phyloP scores from a whole-genome alignment of 2,888 invertebrate genomes.

The Baronia brevicornis region DNA sequence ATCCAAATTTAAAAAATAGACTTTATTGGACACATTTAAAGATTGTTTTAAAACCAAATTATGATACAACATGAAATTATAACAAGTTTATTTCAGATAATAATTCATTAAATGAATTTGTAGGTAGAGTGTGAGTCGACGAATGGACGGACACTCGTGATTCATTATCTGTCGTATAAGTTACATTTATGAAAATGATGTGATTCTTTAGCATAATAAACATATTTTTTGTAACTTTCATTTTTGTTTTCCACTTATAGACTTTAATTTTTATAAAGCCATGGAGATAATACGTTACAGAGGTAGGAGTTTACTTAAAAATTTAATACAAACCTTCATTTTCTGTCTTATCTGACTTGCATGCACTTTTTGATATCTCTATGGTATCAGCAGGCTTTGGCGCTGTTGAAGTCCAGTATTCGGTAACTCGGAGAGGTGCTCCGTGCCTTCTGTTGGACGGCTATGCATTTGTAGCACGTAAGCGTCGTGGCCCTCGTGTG shows the following conservation, averaged over 20 bases:
- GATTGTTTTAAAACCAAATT: no score
- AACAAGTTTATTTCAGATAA: no score
- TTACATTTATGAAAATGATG: constrained; percentile 17
- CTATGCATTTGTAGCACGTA: constrained; percentile 55
- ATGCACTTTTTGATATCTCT: constrained; percentile 5
- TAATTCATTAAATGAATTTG: constrained; percentile 15
- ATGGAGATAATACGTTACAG: background rate
- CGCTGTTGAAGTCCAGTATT: constrained; percentile 43
- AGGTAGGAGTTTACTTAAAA: background rate
- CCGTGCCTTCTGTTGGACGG: constrained; percentile 57
- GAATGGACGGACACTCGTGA: no score
- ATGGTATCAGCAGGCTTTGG: constrained; percentile 27
- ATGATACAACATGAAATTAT: constrained; percentile 18
- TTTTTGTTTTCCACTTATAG: background rate
- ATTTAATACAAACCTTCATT: no score
- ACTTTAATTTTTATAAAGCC: background rate
- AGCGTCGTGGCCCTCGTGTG: constrained; percentile 55
- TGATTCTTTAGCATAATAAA: constrained; percentile 25
- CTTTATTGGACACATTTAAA: no score
- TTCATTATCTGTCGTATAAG: constrained; percentile 9
- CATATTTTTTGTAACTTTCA: constrained; percentile 16
- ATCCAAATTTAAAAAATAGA: no score
- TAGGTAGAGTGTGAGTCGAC: background rate
- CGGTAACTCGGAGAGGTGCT: constrained; percentile 62
- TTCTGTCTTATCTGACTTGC: no score